phyloP scores from a whole-genome alignment of 2,113 vertebrate species.

The Macrotis lagotis region DNA sequence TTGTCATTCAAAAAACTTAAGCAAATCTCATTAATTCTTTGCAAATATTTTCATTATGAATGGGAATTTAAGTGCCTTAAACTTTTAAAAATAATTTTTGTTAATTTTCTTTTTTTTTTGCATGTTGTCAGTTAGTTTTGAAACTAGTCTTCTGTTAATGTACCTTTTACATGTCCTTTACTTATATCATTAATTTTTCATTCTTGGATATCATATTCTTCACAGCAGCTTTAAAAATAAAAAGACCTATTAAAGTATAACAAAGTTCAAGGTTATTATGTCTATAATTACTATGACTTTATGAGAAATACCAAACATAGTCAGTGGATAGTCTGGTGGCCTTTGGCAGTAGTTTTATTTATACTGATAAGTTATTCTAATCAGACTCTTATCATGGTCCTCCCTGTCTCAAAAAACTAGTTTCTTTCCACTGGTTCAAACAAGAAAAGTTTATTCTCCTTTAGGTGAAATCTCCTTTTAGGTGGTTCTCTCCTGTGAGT shows the following conservation, averaged over 20 bases:
- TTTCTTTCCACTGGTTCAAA: neutral
- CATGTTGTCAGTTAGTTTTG: slow-evolving; percentile 41
- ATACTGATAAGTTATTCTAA: neutral
- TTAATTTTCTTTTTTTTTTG: slow-evolving; percentile 24
- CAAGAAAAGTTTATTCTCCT: slow-evolving; percentile 4
- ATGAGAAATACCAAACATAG: slow-evolving; percentile 9
- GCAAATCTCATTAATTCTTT: neutral
- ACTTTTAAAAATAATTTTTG: slow-evolving; percentile 8
- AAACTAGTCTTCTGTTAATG: slow-evolving; percentile 40
- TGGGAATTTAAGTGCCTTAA: slow-evolving; percentile 9
- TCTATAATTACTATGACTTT: neutral
- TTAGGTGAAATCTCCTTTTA: neutral
- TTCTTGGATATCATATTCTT: neutral
- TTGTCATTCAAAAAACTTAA: neutral
- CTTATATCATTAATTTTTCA: neutral
- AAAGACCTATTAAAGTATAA: slow-evolving; percentile 2
- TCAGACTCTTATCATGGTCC: neutral
- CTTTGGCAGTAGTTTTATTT: neutral
- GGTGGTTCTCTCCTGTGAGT: slow-evolving; percentile 18
- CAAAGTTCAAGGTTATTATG: slow-evolving; percentile 38
- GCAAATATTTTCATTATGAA: slow-evolving; percentile 31
- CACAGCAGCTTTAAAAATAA: slow-evolving; percentile 11
- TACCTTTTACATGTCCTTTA: slow-evolving; percentile 10
- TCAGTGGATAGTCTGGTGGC: neutral
- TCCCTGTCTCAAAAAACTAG: neutral